phyloP scores from a whole-genome alignment of 1,140 invertebrate species.

The Drosophila ambigua region DNA sequence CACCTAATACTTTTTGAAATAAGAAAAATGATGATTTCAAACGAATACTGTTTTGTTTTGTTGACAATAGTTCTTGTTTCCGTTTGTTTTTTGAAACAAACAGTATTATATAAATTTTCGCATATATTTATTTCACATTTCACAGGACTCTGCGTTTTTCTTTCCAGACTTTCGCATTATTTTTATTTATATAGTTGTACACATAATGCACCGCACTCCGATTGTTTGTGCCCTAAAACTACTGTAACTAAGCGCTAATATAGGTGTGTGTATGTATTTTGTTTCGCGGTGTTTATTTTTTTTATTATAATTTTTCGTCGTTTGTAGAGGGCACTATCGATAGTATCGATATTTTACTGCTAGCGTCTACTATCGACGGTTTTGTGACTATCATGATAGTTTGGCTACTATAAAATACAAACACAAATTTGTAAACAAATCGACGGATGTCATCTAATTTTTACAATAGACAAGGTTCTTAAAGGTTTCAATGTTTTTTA shows the following conservation, averaged over 20 bases:
- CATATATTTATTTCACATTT: constrained; percentile 22
- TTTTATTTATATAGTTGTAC: not conserved
- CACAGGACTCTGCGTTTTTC: constrained; percentile 23
- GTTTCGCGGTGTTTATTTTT: not conserved
- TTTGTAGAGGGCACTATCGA: not conserved
- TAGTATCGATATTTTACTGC: too few species aligned
- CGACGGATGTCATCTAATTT: too few species aligned
- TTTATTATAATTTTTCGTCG: constrained; percentile 17
- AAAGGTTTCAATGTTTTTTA: too few species aligned
- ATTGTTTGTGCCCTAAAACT: constrained; percentile 30
- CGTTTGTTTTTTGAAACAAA: too few species aligned
- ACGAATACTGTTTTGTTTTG: constrained; percentile 19
- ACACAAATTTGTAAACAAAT: too few species aligned
- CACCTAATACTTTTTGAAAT: constrained; percentile 39
- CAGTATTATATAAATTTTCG: constrained; percentile 29
- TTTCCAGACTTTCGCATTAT: constrained; percentile 7
- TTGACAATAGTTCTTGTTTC: not conserved
- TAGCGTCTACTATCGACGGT: too few species aligned
- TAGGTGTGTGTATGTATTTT: constrained; percentile 16
- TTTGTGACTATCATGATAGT: too few species aligned
- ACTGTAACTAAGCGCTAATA: constrained; percentile 33
- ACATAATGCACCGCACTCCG: constrained; percentile 2
- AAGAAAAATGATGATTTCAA: not conserved
- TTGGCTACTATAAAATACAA: too few species aligned
- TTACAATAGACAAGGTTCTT: too few species aligned